Evolutionary conservation across 2,888 invertebrate species (phyloP).

Genomic region (Creontiades dilutus): DNA sequence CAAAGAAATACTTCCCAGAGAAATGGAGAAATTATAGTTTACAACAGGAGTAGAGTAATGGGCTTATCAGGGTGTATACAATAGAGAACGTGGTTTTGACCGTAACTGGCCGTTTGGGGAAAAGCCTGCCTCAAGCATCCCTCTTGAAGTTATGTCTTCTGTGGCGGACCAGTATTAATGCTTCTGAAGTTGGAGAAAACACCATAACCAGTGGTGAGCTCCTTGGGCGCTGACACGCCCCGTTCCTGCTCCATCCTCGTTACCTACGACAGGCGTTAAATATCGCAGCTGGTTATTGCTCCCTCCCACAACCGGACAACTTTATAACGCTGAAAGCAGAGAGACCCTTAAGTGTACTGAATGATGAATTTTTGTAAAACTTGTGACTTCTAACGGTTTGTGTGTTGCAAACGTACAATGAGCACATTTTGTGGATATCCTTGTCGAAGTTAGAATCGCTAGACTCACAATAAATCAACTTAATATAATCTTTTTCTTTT

Average conservation of each 20-base stretch:
- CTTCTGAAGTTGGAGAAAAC: background rate
- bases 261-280: slow-evolving; percentile 32
- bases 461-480: no score
- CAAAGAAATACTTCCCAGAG: background rate
- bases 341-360: background rate
- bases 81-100: slow-evolving; percentile 28
- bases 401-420: no score
- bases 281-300: background rate
- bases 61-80: background rate
- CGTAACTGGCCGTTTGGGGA: slow-evolving; percentile 29
- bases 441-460: no score
- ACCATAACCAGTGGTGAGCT: slow-evolving; percentile 11
- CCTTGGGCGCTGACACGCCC: background rate
- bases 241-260: slow-evolving; percentile 26
- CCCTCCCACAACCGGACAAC: background rate
- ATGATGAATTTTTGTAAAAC: background rate
- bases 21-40: background rate
- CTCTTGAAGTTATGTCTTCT: slow-evolving; percentile 32
- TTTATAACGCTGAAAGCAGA: background rate
- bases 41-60: background rate
- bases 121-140: slow-evolving; percentile 9
- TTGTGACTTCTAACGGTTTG: no score
- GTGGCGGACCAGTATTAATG: slow-evolving; percentile 37
- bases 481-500: no score
- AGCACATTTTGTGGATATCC: no score